phyloP scores from a whole-genome alignment of 2,797 vertebrate genomes.

The Mormyrus proboscirostris region DNA sequence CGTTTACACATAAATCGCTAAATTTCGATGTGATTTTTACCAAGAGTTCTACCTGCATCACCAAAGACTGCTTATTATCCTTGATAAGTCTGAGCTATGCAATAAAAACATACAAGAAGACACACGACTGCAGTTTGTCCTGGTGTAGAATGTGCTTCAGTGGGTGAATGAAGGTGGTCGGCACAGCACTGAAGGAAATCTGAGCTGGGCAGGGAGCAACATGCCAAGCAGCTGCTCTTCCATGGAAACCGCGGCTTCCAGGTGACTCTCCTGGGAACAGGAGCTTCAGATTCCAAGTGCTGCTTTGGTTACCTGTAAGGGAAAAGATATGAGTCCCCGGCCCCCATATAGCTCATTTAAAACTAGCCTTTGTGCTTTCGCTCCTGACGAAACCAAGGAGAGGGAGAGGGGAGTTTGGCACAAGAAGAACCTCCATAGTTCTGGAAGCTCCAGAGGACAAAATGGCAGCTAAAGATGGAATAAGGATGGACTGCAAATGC shows the following conservation, averaged over 20 bases:
- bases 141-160: conserved; percentile 1
- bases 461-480: conserved; percentile 31
- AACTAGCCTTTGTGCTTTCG: conserved; percentile 31
- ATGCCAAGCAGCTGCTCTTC: conserved; percentile 31
- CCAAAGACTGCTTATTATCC: neutral
- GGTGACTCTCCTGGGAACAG: conserved; percentile 47
- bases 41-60: neutral
- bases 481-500: conserved; percentile 12
- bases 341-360: conserved; percentile 7
- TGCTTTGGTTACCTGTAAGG: conserved; percentile 20
- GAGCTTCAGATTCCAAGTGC: conserved; percentile 29
- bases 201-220: conserved; percentile 21
- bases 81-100: neutral
- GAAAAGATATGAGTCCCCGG: neutral
- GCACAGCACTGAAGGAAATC: conserved; percentile 32
- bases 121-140: neutral
- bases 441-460: conserved; percentile 28
- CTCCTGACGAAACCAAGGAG: conserved; percentile 26
- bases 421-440: conserved; percentile 20
- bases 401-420: conserved; percentile 13
- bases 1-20: neutral
- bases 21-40: neutral
- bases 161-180: conserved; percentile 12
- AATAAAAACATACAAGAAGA: neutral
- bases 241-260: conserved; percentile 36